phyloP scores from a whole-genome alignment of 2,888 invertebrate species.

The Furcula furcula region DNA sequence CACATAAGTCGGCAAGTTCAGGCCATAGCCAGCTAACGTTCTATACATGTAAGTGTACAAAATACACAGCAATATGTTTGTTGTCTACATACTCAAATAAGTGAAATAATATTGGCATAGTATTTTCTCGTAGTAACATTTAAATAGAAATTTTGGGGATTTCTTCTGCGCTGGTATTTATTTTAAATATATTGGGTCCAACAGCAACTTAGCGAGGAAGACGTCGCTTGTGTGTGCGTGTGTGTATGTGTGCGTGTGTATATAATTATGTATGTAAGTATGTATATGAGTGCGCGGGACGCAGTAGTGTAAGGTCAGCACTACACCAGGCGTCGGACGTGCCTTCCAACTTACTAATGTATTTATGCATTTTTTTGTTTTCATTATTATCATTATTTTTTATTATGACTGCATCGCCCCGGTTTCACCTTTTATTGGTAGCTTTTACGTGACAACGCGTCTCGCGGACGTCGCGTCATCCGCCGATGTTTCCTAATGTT shows the following conservation, averaged over 20 bases:
- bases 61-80: too few species aligned
- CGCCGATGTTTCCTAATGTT: conserved; percentile 13
- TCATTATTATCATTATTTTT: conserved; percentile 40
- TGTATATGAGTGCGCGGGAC: conserved; percentile 49
- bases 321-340: conserved; percentile 64
- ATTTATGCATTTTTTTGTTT: conserved; percentile 62
- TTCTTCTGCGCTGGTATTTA: too few species aligned
- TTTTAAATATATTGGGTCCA: too few species aligned
- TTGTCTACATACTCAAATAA: too few species aligned
- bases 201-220: conserved; percentile 10
- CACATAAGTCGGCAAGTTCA: too few species aligned
- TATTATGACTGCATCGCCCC: conserved; percentile 39
- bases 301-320: conserved; percentile 37
- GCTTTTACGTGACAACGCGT: conserved; percentile 40
- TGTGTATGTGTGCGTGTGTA: conserved; percentile 35
- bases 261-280: conserved; percentile 45
- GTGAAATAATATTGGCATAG: too few species aligned
- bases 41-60: too few species aligned
- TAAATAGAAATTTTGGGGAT: too few species aligned
- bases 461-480: conserved; percentile 20
- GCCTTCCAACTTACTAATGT: conserved; percentile 57
- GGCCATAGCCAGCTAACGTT: too few species aligned
- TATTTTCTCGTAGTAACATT: too few species aligned
- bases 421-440: conserved; percentile 61
- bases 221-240: conserved; percentile 15